Percentiles rank a stretch among this genome's conserved stretches.
These are phyloP conservation scores for Spodoptera littoralis DNA, from an alignment of 2,888 invertebrate species.

Conservation along the genomic window DNA sequence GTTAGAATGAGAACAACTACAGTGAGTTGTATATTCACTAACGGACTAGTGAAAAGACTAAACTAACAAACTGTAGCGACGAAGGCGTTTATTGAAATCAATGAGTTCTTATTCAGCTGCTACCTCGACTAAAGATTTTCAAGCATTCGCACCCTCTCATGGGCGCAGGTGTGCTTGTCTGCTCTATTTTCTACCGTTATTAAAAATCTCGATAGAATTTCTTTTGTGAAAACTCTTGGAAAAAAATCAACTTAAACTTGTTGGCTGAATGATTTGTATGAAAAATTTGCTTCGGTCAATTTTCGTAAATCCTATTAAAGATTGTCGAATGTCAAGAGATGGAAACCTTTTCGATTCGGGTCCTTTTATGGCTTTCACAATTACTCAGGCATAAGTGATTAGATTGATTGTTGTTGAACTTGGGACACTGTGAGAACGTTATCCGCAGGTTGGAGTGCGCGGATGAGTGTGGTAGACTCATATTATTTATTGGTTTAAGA, in stretches of 20 bases:
- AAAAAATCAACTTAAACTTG: constrained; percentile 18
- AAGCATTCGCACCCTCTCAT: constrained; percentile 28
- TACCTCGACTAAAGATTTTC: constrained; percentile 29
- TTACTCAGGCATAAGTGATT: constrained; percentile 4
- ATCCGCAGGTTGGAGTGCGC: too few species aligned
- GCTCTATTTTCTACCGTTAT: constrained; percentile 42
- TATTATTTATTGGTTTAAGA: too few species aligned
- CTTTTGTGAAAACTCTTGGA: constrained; percentile 15
- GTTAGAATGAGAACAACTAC: constrained; percentile 36
- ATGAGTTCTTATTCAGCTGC: constrained; percentile 21
- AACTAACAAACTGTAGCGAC: constrained; percentile 19
- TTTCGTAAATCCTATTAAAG: constrained; percentile 38
- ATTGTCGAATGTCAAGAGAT: constrained; percentile 27
- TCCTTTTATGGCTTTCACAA: constrained; percentile 30
- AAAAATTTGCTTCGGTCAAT: constrained; percentile 11
- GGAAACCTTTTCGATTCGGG: constrained; percentile 32
- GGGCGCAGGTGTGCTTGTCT: constrained; percentile 39
- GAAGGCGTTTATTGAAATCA: constrained; percentile 31
- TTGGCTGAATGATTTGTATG: constrained; percentile 28
- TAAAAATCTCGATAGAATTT: constrained; percentile 35
- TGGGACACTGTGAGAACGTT: too few species aligned
- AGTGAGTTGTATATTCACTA: constrained; percentile 24
- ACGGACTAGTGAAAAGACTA: constrained; percentile 21
- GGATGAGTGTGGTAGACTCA: too few species aligned
- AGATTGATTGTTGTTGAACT: constrained; percentile 5